Evolutionary conservation across 2,888 invertebrate genomes (phyloP), one percentile per base, ranked within the genome.

Genomic region (Synanthedon andrenaeformis): DNA sequence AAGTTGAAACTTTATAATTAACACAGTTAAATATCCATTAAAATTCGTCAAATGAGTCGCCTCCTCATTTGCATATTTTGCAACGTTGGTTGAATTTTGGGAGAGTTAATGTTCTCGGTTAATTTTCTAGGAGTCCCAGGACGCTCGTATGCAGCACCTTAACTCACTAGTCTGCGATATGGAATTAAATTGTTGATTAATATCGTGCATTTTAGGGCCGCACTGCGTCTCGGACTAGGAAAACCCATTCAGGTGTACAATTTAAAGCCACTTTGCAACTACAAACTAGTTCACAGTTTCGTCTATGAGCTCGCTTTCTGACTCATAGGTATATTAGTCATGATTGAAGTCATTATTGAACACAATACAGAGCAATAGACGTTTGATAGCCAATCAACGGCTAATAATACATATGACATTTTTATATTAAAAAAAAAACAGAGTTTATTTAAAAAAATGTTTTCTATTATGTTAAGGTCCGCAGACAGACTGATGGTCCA

Each of bases 121-220:
- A 78, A 80, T 82, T 82, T 78, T 66, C 70, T 74, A 72, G 72
- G 67, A 72, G 75, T 84, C 85, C 83, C 85, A 59, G 57, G 74
- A 62, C 67, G 74, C 61, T 70, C 76, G 76, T 82, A 72, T 67
- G 70, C 64, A 68, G 58, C 62, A 69, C 69, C 69, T 76, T 73
- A 69, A 63, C 68, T 63, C 64, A 62, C 64, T 67, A 61, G 58
- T 65, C 63, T 64, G 64, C 73, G 72, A 72, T 77, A 76, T 77
- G 70, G 76, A 84, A 82, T 84, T 84, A 85, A 83, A 86, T 45
- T 81, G 82, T 79, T 85, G 80, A 84, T 84, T 82, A 84, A 83
- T 83, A 74, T 70, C 74, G 68, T 69, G 69, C 74, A 72, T 78
- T 80, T 79, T 74, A 76, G 72, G 69, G 69, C 65, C 69, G 60